phyloP scores from a whole-genome alignment of 1,140 invertebrate genomes.

The Bilobella aurantiaca region DNA sequence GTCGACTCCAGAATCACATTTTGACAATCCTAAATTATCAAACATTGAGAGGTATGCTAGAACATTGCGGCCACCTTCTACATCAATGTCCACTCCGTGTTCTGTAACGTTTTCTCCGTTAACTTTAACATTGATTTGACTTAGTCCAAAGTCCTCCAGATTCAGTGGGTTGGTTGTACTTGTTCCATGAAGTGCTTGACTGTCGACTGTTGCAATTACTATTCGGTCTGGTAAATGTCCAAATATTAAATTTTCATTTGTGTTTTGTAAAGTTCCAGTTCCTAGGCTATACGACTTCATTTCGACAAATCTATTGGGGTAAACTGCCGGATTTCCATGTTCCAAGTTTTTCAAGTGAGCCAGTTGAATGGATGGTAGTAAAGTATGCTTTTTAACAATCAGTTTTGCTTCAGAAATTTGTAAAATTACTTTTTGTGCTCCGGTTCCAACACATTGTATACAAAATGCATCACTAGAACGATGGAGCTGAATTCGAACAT shows the following conservation, averaged over 20 bases:
- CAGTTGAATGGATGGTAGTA: constrained; percentile 9
- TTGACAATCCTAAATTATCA: not conserved
- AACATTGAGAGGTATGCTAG: constrained; percentile 11
- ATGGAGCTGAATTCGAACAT: constrained; percentile 18
- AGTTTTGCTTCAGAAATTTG: constrained; percentile 26
- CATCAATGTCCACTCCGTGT: constrained; percentile 7
- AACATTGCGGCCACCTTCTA: constrained; percentile 2
- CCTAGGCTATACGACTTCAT: constrained; percentile 24
- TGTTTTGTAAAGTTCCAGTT: constrained; percentile 11
- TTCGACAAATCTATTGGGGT: constrained; percentile 21
- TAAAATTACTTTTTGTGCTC: not conserved
- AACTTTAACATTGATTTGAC: constrained; percentile 14
- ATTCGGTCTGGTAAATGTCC: constrained; percentile 27
- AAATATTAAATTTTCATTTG: constrained; percentile 27
- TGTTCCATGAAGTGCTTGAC: constrained; percentile 20
- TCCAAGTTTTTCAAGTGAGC: constrained; percentile 19
- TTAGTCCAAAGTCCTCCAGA: constrained; percentile 19
- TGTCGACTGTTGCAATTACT: constrained; percentile 17
- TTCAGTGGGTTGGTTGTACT: constrained; percentile 20
- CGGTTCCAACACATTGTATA: not conserved
- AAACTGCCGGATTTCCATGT: not conserved
- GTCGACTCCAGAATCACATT: constrained; percentile 8
- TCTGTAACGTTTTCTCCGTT: constrained; percentile 15
- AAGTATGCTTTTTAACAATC: constrained; percentile 11
- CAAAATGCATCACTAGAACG: constrained; percentile 15